phyloP scores from a whole-genome alignment of 2,888 invertebrate genomes.

The Ptychoptera contaminata region DNA sequence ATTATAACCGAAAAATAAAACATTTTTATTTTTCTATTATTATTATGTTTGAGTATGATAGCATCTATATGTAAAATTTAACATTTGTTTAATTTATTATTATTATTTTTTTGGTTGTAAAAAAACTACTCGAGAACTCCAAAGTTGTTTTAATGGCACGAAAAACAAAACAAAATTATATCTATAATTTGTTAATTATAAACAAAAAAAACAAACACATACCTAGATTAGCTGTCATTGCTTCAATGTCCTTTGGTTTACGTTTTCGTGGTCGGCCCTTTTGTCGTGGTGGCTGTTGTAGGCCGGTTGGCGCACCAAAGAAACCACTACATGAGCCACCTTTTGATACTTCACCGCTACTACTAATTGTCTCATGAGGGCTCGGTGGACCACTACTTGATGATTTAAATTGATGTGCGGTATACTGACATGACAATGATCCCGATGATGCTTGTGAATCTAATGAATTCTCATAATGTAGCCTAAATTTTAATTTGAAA shows the following conservation, averaged over 20 bases:
- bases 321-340: constrained; percentile 20
- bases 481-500: constrained; percentile 15
- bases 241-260: constrained; percentile 80
- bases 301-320: constrained; percentile 41
- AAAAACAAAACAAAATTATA: not conserved
- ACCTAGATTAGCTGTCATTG: constrained; percentile 76
- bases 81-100: too few species aligned
- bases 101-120: not conserved
- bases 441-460: constrained; percentile 23
- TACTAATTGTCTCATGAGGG: constrained; percentile 23
- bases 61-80: too few species aligned
- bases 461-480: constrained; percentile 29
- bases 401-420: constrained; percentile 31
- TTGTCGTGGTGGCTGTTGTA: constrained; percentile 55
- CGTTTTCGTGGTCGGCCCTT: constrained; percentile 87
- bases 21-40: too few species aligned
- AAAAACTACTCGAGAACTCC: not conserved
- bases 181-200: too few species aligned
- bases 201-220: constrained; percentile 25
- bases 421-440: constrained; percentile 36
- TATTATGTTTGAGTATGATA: too few species aligned
- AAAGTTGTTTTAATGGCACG: not conserved
- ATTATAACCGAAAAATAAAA: too few species aligned
- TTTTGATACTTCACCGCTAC: constrained; percentile 4
- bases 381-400: constrained; percentile 30